Conservation (phyloP, 2,113 vertebrate species). For the Elephas maximus region DNA sequence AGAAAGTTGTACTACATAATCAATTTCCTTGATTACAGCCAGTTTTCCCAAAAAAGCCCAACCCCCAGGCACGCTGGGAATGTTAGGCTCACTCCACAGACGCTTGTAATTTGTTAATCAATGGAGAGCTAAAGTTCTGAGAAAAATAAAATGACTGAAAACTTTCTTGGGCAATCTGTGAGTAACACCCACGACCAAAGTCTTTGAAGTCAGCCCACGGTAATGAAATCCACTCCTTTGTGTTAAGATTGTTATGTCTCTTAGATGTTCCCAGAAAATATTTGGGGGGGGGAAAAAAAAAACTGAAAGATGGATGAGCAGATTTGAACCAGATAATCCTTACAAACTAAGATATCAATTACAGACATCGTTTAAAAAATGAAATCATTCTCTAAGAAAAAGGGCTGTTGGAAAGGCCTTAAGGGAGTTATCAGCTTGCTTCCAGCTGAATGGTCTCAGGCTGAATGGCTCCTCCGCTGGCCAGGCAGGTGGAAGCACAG, state of each 20-base stretch:
- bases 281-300: background rate
- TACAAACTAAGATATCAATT: background rate
- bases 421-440: background rate
- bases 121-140: constrained; percentile 20
- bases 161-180: background rate
- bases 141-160: constrained; percentile 17
- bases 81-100: background rate
- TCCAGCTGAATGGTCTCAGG: background rate
- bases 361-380: background rate
- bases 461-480: background rate
- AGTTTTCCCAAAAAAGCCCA: background rate
- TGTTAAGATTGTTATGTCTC: background rate
- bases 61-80: background rate
- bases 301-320: background rate
- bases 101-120: background rate
- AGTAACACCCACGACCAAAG: background rate
- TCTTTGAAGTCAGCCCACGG: background rate
- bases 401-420: background rate
- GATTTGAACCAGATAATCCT: background rate
- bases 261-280: background rate
- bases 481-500: background rate
- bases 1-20: background rate
- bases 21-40: background rate
- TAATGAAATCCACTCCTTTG: background rate
- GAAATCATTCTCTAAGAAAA: background rate